Percentiles rank a stretch among this genome's conserved stretches.
Conservation (phyloP, 1,140 invertebrate genomes). For the Meloidogyne hapla region DNA sequence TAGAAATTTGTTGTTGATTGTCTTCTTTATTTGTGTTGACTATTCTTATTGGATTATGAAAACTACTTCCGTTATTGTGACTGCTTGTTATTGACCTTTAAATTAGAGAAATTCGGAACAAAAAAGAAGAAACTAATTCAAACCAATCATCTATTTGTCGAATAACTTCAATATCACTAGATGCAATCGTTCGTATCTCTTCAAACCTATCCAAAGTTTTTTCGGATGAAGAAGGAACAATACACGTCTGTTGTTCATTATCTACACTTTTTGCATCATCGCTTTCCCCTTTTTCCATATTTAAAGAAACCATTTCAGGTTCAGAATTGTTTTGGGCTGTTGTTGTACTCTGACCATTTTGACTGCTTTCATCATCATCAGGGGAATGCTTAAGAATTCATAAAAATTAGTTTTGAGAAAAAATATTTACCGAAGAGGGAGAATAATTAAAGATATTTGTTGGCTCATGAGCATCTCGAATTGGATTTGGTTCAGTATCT, state of each 20-base stretch:
- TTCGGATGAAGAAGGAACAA: constrained; percentile 12
- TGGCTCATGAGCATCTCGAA: constrained; percentile 52
- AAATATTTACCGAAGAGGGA: constrained; percentile 40
- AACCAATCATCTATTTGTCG: constrained; percentile 53
- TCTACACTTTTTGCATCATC: constrained; percentile 19
- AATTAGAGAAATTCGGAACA: too few species aligned
- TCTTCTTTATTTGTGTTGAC: constrained; percentile 9
- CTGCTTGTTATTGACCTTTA: constrained; percentile 54
- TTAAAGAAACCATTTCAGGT: constrained; percentile 26
- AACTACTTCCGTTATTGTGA: constrained; percentile 29
- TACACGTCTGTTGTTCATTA: neutral
- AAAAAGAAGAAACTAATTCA: neutral
- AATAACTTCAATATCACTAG: constrained; percentile 54
- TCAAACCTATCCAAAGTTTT: constrained; percentile 33
- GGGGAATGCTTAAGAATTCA: constrained; percentile 41
- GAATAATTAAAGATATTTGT: constrained; percentile 46
- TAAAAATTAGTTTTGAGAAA: neutral
- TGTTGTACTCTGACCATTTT: constrained; percentile 17
- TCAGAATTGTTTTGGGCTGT: constrained; percentile 20
- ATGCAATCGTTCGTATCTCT: constrained; percentile 47
- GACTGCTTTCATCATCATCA: constrained; percentile 48
- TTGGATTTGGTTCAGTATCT: constrained; percentile 54
- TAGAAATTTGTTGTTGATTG: neutral
- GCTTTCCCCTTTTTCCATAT: constrained; percentile 30
- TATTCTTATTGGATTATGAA: constrained; percentile 3